A percentile compares a stretch with the other conserved stretches of the same genome.
phyloP scores from a whole-genome alignment of 2,888 invertebrate genomes.

The Agrilus biguttatus region DNA sequence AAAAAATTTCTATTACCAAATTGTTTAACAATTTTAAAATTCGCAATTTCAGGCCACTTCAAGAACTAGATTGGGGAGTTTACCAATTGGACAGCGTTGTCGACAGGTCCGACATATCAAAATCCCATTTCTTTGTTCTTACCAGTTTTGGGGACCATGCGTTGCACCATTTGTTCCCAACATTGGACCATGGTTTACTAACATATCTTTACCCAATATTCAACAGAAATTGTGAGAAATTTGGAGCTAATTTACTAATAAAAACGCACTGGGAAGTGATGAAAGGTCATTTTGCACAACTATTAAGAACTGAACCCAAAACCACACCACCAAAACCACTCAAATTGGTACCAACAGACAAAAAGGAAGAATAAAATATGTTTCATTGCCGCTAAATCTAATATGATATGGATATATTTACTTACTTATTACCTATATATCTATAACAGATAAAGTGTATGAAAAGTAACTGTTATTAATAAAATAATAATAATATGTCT shows the following conservation, averaged over 20 bases:
- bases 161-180: conserved; percentile 72
- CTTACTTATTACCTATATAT: no score
- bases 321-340: conserved; percentile 13
- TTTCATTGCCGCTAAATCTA: no score
- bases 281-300: conserved; percentile 51
- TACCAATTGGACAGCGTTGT: conserved; percentile 62
- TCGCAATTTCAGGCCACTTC: conserved; percentile 28
- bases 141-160: conserved; percentile 68
- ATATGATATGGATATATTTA: no score
- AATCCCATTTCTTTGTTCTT: conserved; percentile 51
- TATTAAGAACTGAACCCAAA: conserved; percentile 36
- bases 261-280: conserved; percentile 44
- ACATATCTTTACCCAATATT: conserved; percentile 50
- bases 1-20: no score
- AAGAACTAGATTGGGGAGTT: conserved; percentile 58
- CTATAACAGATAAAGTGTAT: no score
- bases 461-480: no score
- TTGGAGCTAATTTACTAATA: conserved; percentile 37
- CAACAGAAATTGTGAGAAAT: conserved; percentile 47
- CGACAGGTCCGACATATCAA: conserved; percentile 53
- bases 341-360: no score
- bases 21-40: no score
- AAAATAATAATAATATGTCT: neutral
- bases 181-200: conserved; percentile 62
- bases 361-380: no score